Percentiles rank a stretch among this genome's conserved stretches.
Conservation (phyloP, 2,888 invertebrate genomes). For the Hyppa rectilinea region DNA sequence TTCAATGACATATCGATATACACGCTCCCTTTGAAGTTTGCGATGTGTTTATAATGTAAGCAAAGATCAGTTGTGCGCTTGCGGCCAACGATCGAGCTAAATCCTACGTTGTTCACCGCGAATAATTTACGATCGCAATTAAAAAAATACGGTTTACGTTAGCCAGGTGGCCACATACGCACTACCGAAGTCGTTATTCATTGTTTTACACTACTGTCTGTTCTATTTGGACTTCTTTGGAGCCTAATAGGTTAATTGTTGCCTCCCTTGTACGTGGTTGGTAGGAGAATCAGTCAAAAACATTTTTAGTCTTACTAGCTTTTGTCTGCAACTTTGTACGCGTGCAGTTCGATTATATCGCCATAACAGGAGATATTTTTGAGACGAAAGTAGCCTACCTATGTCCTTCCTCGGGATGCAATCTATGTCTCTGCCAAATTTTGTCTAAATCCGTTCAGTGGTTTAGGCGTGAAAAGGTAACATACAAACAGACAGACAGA, state of each 20-base stretch:
- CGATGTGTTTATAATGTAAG: constrained; percentile 64
- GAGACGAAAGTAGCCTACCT: no score
- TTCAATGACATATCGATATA: constrained; percentile 52
- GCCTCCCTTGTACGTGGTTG: background rate
- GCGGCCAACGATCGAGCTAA: constrained; percentile 56
- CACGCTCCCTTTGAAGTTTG: constrained; percentile 67
- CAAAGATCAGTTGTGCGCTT: constrained; percentile 47
- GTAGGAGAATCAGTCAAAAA: background rate
- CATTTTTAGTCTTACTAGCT: background rate
- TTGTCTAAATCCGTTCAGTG: no score
- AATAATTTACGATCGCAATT: constrained; percentile 75
- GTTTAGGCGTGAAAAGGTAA: no score
- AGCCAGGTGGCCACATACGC: constrained; percentile 60
- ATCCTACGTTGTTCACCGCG: constrained; percentile 62
- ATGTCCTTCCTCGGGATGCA: no score
- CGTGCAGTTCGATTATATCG: no score
- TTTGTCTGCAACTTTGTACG: no score
- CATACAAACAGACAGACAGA: no score
- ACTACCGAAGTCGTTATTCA: constrained; percentile 32
- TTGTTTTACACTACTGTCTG: constrained; percentile 40
- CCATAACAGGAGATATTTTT: no score
- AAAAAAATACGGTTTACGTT: constrained; percentile 71
- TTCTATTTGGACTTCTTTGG: constrained; percentile 24
- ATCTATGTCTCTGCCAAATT: no score
- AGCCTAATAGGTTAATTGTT: background rate